Conservation (phyloP, 2,888 invertebrate species). For the Diogma glabrata region DNA sequence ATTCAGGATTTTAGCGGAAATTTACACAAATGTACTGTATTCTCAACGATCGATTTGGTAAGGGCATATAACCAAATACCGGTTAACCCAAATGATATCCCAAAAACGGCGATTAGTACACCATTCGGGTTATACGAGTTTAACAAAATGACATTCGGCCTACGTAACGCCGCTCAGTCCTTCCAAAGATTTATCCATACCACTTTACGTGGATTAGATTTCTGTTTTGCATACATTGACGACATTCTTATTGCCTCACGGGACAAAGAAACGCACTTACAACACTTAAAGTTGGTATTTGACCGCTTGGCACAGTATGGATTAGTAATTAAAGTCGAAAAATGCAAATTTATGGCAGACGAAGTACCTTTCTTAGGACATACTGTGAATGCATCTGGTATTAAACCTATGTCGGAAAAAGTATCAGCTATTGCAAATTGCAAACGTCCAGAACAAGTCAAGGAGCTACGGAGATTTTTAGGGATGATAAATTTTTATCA, state of each 20-base stretch:
- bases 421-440: too few species aligned
- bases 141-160: conserved; percentile 26
- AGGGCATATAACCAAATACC: conserved; percentile 25
- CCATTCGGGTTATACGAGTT: conserved; percentile 28
- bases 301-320: conserved; percentile 2
- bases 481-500: too few species aligned
- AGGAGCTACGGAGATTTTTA: too few species aligned
- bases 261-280: neutral
- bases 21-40: too few species aligned
- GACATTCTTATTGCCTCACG: conserved; percentile 7
- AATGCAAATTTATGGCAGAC: too few species aligned
- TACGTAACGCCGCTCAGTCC: conserved; percentile 16
- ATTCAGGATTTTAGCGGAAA: too few species aligned
- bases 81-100: conserved; percentile 22
- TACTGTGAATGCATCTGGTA: too few species aligned
- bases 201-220: neutral
- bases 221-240: conserved; percentile 8
- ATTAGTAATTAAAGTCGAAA: neutral
- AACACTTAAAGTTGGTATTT: neutral
- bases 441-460: too few species aligned
- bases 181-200: conserved; percentile 3
- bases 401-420: too few species aligned
- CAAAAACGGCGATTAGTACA: conserved; percentile 25
- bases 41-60: neutral
- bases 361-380: too few species aligned